Base-by-base conservation (phyloP, 2,888 invertebrate genomes). In the Aproaerema taeniolella region DNA sequence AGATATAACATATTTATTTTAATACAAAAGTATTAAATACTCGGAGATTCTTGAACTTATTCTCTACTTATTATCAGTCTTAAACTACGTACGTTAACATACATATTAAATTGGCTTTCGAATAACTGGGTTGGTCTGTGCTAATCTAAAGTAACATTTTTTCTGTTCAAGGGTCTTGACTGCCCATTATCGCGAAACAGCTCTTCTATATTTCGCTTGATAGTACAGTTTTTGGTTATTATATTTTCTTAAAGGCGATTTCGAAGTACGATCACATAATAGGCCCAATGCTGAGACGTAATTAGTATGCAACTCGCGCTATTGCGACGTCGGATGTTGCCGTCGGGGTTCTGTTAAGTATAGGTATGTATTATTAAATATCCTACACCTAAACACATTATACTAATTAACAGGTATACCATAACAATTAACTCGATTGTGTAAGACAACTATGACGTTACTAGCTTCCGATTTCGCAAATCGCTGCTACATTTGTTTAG, bases 41-140 rank as follows among this genome's bases (percentile, higher is more conserved):
- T 58, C 50, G 45, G 53, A 63, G 52, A 65, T 62, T 62, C 49
- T 49, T 20, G 30, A 11, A 14, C 52, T 41, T 52, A 57, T 59
- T 61, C 45, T 42, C 52, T 62, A 62, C 40, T 44, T 45, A 47
- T 56, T 64, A 55, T 68, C 68, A 70, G 68, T 71, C 69, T 65
- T 69, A 59, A 37, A 28, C 39, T 43, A 43, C 16, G 12, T 2
- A 20, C 8, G 8, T 4, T 8, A 26, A 26, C n/a, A n/a, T n/a
- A n/a, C n/a, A n/a, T n/a, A n/a, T n/a, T n/a, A n/a, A n/a, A n/a
- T n/a, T n/a, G n/a, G n/a, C 25, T 34, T 34, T 25, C n/a, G 20
- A 10, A 33, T 33, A 24, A 35, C 16, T 35, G 35, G 35, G 26
- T 12, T 29, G 2, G 12, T 12, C 9, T 11, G 11, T 15, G 26